Percentiles rank a stretch among this genome's conserved stretches.
Conservation (phyloP, 2,113 vertebrate species). For the Chinchilla lanigera region DNA sequence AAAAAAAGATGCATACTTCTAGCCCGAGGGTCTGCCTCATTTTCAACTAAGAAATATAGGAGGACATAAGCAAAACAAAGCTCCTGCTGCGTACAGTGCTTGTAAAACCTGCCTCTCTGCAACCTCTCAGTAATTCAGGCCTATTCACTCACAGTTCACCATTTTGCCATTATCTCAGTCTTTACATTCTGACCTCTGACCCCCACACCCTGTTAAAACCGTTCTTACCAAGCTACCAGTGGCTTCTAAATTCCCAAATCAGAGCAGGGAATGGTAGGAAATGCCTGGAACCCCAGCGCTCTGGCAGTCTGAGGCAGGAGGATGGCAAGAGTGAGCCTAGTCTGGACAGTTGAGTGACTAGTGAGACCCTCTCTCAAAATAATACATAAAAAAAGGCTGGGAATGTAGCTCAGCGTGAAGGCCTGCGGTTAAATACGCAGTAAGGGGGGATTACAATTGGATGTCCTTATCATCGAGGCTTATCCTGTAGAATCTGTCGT, state of each 20-base stretch:
- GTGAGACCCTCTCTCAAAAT: not conserved
- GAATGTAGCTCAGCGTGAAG: not conserved
- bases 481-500: no score
- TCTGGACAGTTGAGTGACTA: not conserved
- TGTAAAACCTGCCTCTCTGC: not conserved
- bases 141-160: not conserved
- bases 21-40: not conserved
- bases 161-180: not conserved
- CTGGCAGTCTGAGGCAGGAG: not conserved
- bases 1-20: not conserved
- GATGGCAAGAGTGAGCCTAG: not conserved
- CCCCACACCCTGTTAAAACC: not conserved
- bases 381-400: not conserved
- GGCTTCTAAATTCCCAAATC: not conserved
- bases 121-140: not conserved
- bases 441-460: not conserved
- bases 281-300: not conserved
- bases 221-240: not conserved
- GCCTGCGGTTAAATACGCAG: not conserved
- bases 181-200: not conserved
- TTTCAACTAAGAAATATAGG: not conserved
- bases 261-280: not conserved
- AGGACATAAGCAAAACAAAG: not conserved
- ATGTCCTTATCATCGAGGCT: not conserved
- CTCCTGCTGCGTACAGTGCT: not conserved